Evolutionary conservation across 1,140 invertebrate genomes (phyloP), one percentile per base, ranked within the genome.

Genomic region (Littorina saxatilis): DNA sequence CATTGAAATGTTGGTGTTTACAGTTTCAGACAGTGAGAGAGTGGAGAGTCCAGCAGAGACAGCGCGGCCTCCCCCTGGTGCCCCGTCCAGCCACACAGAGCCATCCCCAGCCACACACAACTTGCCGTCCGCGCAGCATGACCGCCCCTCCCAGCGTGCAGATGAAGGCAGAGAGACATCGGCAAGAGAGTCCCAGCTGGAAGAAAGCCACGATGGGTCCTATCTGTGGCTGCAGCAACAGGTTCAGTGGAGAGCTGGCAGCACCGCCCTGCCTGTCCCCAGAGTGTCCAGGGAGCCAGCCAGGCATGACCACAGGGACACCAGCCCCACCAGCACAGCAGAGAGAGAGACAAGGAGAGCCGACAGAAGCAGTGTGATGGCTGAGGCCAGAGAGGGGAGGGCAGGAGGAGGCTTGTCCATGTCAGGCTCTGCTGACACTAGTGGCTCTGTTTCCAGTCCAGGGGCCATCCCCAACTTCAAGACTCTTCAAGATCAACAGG

Each of bases 401-500:
- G 43, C 27, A 47, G 70, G 13, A 23, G 27, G 70, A 11, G 37
- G 52, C 66, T 32, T 55, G 58, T 58, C 73, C 27, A 40, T 32
- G 35, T 79, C 55, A 50, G 61, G 35, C 9, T 81, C 81, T 27
- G 11, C 80, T 40, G 82, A 83, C 20, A 37, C 82, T 17, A 79
- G 80, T 58, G 82, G 82, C 20, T 80, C 85, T 1, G 74, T 83
- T 17, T 75, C 84, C 27, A 83, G 80, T 55, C 83, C 88, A 61
- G 84, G 85, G 13, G 83, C 85, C 27, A 81, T 89, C 27, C 88
- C 88, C 1, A 80, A 82, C 37, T 89, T 86, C 61, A 86, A 84
- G 52, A 87, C 87, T 15, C 78, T 89, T 23, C 86, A 87, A 35
- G 88, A 89, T 81, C 87, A 88, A 78, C 88, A 89, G 85, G 88